Evolutionary conservation across 2,888 invertebrate species (phyloP), one percentile per base, ranked within the genome.

Genomic region (Rotaria magnacalcarata): DNA sequence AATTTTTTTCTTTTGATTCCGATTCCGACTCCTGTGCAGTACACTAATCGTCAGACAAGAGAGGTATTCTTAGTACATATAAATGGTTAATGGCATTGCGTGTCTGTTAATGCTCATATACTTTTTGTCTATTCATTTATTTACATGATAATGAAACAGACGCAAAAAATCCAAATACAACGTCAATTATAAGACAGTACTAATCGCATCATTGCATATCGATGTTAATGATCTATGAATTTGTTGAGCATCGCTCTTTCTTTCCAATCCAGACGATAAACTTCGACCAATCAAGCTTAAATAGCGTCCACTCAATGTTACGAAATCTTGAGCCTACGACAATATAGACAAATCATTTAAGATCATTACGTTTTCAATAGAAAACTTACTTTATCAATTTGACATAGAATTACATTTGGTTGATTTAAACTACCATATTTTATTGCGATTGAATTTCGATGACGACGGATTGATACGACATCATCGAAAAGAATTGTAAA

Each of bases 401-500:
- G 47, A 47, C 80, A 80, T 14, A 47, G 80, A 80, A 80, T 7
- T 8, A 47, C 10, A 47, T 47, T 3, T 43, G 34, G 5, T 47
- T 80, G 47, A 47, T 8, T n/a, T 80, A 80, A 80, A 80, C 24
- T 80, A 41, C 47, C 80, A n/a, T 89, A 90, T 86, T 89, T 89
- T 74, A 88, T 88, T 60, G 88, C 89, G 85, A 88, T 88, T 87
- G 90, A 89, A 84, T 89, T 88, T 41, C 88, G 88, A 87, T 89
- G 89, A 85, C 89, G 89, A 89, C 97, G 93, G 21, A 97, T 97
- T 86, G 96, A 96, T 90, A 97, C 95, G 88, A 98, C 96, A 90
- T 97, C 96, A 85, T 95, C 94, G 91, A 96, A 96, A 19, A 96
- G 95, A 93, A 96, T 96, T 91, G 95, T 95, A 89, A 96, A 94